phyloP scores from a whole-genome alignment of 2,888 invertebrate genomes.

The Pseudococcus viburni region DNA sequence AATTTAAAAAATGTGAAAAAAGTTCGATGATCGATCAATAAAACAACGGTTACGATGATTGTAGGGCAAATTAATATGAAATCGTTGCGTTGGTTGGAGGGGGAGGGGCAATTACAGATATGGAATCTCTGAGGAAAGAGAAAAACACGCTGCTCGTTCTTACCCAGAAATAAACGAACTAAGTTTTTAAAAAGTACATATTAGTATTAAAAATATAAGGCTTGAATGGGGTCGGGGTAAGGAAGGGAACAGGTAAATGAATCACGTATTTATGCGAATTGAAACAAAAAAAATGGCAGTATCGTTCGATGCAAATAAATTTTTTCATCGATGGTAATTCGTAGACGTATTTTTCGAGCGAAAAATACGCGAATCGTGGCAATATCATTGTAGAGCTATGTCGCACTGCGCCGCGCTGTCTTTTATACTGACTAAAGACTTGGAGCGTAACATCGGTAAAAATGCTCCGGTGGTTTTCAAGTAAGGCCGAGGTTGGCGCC shows the following conservation, averaged over 20 bases:
- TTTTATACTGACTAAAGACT: slow-evolving; percentile 39
- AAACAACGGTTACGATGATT: slow-evolving; percentile 19
- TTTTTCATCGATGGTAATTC: background rate
- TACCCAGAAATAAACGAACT: slow-evolving; percentile 13
- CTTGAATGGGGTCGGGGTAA: background rate
- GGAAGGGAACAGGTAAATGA: background rate
- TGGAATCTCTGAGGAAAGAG: background rate
- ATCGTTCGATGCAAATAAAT: slow-evolving; percentile 37
- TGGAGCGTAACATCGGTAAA: slow-evolving; percentile 28
- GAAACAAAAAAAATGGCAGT: slow-evolving; percentile 39
- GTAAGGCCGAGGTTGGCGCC: slow-evolving; percentile 74
- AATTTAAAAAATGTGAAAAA: slow-evolving; percentile 39
- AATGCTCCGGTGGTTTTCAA: slow-evolving; percentile 60
- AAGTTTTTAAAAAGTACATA: slow-evolving; percentile 8
- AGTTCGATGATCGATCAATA: background rate
- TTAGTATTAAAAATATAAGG: slow-evolving; percentile 18
- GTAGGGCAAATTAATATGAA: background rate
- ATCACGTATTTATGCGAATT: slow-evolving; percentile 30
- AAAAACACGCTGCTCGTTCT: background rate
- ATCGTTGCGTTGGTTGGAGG: background rate
- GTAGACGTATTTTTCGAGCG: background rate
- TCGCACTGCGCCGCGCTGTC: slow-evolving; percentile 50
- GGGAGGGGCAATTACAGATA: background rate
- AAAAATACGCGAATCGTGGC: background rate
- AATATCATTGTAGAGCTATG: slow-evolving; percentile 2